Base-by-base conservation (phyloP, 2,888 invertebrate species). In the Apotomis capreana region DNA sequence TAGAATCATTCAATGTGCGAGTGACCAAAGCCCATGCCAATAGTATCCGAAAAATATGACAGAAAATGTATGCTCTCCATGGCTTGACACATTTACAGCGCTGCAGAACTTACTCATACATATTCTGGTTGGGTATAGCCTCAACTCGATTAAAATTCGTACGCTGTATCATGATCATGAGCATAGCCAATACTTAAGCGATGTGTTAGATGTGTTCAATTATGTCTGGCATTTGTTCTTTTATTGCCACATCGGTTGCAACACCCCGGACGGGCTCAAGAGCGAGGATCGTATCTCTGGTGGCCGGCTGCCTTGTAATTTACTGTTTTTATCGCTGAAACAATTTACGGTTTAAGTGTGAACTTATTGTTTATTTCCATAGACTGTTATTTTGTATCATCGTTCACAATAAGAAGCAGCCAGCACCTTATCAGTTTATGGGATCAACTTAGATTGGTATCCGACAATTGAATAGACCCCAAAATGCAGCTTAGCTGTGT, bases 211-310 rank as follows among this genome's bases (percentile, higher is more conserved):
- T 60, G 49, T 55, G 55, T 67, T 60, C 49, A 52, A 71, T 71
- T 67, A 57, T 62, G 67, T 62, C 40, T 62, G 62, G 57, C 55
- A 69, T 69, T 61, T 69, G 62, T 55, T 57, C 9, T 71, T 68
- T 57, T 61, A 40, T 71, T 71, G 57, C 71, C 51, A 58, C 61
- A 71, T 55, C 67, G 51, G 51, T 71, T 71, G 67, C 71, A 44
- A 71, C 62, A 68, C 12, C 49, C 71, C 71, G 71, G 67, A 68
- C 57, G 71, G 67, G 61, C 61, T 71, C 71, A 71, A 71, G 71
- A 68, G 44, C 71, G 61, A 57, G 71, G 67, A 71, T 68, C 57
- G 67, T 71, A 71, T 71, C 71, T 71, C 40, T 37, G 2, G 40
- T 40, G n/a, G 60, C n/a, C 40, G 46, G 44, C 69, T 63, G 26